Percentiles rank a stretch among this genome's conserved stretches.
phyloP scores from a whole-genome alignment of 2,888 invertebrate species.

The Lypha dubia region DNA sequence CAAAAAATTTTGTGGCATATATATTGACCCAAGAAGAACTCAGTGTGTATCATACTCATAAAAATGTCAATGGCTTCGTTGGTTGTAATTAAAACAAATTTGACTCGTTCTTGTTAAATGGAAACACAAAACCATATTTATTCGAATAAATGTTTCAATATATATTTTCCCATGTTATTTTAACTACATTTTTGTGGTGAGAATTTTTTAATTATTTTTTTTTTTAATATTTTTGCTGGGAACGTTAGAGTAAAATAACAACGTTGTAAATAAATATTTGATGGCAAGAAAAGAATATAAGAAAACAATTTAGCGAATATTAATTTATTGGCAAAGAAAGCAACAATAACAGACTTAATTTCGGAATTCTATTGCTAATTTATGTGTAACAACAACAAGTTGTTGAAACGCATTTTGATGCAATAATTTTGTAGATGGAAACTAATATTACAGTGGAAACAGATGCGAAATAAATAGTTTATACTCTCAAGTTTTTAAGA shows the following conservation, averaged over 20 bases:
- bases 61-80: slow-evolving; percentile 58
- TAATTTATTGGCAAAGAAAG: slow-evolving; percentile 39
- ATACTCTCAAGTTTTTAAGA: too few species aligned
- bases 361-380: slow-evolving; percentile 48
- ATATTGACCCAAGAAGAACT: slow-evolving; percentile 38
- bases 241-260: slow-evolving; percentile 25
- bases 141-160: slow-evolving; percentile 61
- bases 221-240: slow-evolving; percentile 15
- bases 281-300: background rate
- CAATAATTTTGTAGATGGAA: background rate
- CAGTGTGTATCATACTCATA: slow-evolving; percentile 56
- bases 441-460: background rate
- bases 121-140: slow-evolving; percentile 22
- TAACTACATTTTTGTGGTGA: slow-evolving; percentile 45
- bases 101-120: background rate
- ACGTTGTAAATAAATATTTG: slow-evolving; percentile 34
- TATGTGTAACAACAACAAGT: slow-evolving; percentile 31
- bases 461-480: background rate
- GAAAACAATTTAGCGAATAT: slow-evolving; percentile 25
- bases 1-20: slow-evolving; percentile 36
- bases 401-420: slow-evolving; percentile 38
- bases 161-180: slow-evolving; percentile 46
- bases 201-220: too few species aligned
- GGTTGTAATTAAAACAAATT: slow-evolving; percentile 50
- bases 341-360: slow-evolving; percentile 39